phyloP scores from a whole-genome alignment of 35 echinoderm and acorn worm genomes.

The Anneissia japonica region DNA sequence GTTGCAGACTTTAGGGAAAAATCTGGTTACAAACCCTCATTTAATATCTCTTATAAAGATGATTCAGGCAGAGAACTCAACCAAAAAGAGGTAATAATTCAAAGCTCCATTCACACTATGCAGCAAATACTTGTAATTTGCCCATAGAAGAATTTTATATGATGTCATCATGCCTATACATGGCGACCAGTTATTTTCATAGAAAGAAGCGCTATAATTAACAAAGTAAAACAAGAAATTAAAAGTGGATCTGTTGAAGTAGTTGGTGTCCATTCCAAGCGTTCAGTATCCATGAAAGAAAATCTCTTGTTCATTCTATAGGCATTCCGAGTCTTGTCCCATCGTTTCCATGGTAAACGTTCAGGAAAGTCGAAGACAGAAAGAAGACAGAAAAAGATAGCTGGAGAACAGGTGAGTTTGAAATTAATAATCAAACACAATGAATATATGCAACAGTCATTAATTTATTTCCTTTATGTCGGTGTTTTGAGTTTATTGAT shows the following conservation, averaged over 20 bases:
- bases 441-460: neutral
- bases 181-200: too few species aligned
- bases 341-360: conserved; percentile 98
- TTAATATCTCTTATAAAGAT: conserved; percentile 83
- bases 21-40: conserved; percentile 62
- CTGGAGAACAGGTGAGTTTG: conserved; percentile 74
- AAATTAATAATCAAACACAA: neutral
- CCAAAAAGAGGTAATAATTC: conserved; percentile 77
- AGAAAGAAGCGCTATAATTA: too few species aligned
- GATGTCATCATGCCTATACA: too few species aligned
- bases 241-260: too few species aligned
- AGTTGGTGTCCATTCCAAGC: too few species aligned
- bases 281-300: too few species aligned
- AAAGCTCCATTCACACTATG: too few species aligned
- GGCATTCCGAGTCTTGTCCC: conserved; percentile 85
- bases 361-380: conserved; percentile 98
- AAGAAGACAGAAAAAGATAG: conserved; percentile 73
- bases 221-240: too few species aligned
- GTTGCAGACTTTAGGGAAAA: conserved; percentile 82
- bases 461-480: neutral
- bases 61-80: conserved; percentile 73
- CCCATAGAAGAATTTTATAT: too few species aligned
- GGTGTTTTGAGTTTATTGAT: too few species aligned
- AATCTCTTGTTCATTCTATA: conserved; percentile 26
- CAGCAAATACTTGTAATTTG: too few species aligned